A percentile compares a stretch with the other conserved stretches of the same genome.
These are phyloP conservation scores for Argynnis bischoffii DNA, from an alignment of 2,888 invertebrate species.

Conservation along the genomic window DNA sequence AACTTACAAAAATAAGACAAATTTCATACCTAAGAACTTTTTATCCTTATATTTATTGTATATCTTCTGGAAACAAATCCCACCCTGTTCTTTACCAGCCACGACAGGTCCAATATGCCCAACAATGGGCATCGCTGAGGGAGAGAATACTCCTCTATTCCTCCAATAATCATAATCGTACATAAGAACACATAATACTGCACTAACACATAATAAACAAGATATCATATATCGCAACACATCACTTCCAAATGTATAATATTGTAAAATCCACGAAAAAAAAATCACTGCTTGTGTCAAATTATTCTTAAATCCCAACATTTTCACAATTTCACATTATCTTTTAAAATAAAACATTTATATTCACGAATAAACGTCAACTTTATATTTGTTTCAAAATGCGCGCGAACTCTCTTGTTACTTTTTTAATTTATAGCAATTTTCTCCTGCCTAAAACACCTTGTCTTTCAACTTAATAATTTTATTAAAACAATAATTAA, in stretches of 20 bases:
- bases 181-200: slow-evolving; percentile 58
- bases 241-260: slow-evolving; percentile 58
- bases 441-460: too few species aligned
- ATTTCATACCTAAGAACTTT: slow-evolving; percentile 65
- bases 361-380: background rate
- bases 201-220: slow-evolving; percentile 45
- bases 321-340: slow-evolving; percentile 46
- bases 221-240: slow-evolving; percentile 56
- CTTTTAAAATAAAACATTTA: background rate
- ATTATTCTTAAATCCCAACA: slow-evolving; percentile 71
- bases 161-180: slow-evolving; percentile 75
- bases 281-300: slow-evolving; percentile 54
- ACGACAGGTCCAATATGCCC: slow-evolving; percentile 71
- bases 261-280: slow-evolving; percentile 56
- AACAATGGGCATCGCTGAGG: slow-evolving; percentile 68
- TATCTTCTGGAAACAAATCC: slow-evolving; percentile 71
- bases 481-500: too few species aligned
- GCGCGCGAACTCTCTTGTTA: slow-evolving; percentile 5
- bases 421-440: background rate
- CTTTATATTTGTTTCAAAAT: background rate
- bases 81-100: slow-evolving; percentile 71
- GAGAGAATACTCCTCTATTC: slow-evolving; percentile 65
- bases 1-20: too few species aligned
- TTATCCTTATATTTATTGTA: slow-evolving; percentile 66
- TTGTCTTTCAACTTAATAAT: too few species aligned